Evolutionary conservation across 2,113 vertebrate genomes (phyloP), one percentile per base, ranked within the genome.

Genomic region (Athene noctua): DNA sequence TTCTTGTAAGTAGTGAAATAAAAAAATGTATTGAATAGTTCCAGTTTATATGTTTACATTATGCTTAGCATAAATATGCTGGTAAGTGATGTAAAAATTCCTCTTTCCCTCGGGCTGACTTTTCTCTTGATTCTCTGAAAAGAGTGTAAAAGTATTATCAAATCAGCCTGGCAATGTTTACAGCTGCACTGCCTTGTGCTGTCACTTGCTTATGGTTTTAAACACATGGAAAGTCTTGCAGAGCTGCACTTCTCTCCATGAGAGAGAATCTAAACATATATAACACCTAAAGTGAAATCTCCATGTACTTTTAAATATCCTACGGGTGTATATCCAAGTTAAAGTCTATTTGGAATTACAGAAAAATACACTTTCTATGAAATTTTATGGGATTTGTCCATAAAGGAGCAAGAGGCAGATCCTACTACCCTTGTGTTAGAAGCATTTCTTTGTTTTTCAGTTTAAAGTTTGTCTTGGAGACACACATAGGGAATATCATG

Each of bases 401-500:
- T 71, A 58, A 62, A 80, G 38, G 57, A 75, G 18, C 23, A 74
- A 83, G 8, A 87, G 25, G n/a, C 26, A 82, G 58, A 54, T 74
- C 38, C 40, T 70, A 27, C 40, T 32, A 51, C 15, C 18, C 36
- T 71, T 74, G 25, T 11, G 26, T 38, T 65, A 46, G 36, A 55
- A 75, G 32, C 4, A 22, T 57, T 84, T 78, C 5, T n/a, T n/a
- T 38, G 15, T 3, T 49, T 80, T 88, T 66, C 42, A 44, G 32
- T 61, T 55, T 46, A 23, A 68, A 47, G 23, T 80, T 80, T 80
- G 46, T 9, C n/a, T 61, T 61, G 25, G 42, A 63, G 66, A 52
- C 10, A 29, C 11, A n/a, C 0, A 2, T 47, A 40, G 34, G 40
- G 42, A 21, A 62, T 25, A 73, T 29, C 21, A 27, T 2, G 0